phyloP scores from a whole-genome alignment of 2,888 invertebrate genomes.

The Abrostola triplasia region DNA sequence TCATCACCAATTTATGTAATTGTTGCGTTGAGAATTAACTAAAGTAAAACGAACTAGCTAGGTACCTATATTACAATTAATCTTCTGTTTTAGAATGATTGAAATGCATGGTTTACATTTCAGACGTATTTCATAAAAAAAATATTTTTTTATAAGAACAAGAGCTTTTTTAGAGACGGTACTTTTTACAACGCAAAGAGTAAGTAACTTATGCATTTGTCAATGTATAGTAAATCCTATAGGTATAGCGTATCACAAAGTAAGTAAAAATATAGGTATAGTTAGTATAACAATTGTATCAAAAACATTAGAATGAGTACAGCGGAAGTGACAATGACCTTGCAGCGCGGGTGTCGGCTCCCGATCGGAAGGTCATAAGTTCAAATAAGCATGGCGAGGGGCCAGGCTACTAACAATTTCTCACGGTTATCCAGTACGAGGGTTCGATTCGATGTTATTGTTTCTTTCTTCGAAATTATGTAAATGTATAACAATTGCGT shows the following conservation, averaged over 20 bases:
- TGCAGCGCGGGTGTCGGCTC: constrained; percentile 34
- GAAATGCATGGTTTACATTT: constrained; percentile 3
- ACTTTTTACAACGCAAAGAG: too few species aligned
- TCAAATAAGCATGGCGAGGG: constrained; percentile 28
- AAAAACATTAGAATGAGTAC: constrained; percentile 18
- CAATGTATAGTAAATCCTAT: neutral
- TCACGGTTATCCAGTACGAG: constrained; percentile 9
- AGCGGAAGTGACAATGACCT: constrained; percentile 54
- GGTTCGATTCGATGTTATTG: neutral
- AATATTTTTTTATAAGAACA: too few species aligned
- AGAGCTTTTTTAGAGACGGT: too few species aligned
- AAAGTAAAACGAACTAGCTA: constrained; percentile 32
- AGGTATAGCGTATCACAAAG: too few species aligned
- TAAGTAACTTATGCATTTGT: neutral
- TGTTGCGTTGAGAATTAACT: constrained; percentile 46
- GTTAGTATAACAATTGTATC: neutral
- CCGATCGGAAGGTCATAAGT: constrained; percentile 39
- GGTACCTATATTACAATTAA: constrained; percentile 16
- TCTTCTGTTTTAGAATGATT: constrained; percentile 8
- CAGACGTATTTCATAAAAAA: neutral
- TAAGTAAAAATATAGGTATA: neutral
- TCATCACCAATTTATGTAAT: constrained; percentile 53
- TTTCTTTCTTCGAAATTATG: neutral
- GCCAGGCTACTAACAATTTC: constrained; percentile 21
- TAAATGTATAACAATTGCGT: neutral